Evolutionary conservation across 1,140 invertebrate genomes (phyloP), one percentile per base, ranked within the genome.

Genomic region (Calliphora vicina): DNA sequence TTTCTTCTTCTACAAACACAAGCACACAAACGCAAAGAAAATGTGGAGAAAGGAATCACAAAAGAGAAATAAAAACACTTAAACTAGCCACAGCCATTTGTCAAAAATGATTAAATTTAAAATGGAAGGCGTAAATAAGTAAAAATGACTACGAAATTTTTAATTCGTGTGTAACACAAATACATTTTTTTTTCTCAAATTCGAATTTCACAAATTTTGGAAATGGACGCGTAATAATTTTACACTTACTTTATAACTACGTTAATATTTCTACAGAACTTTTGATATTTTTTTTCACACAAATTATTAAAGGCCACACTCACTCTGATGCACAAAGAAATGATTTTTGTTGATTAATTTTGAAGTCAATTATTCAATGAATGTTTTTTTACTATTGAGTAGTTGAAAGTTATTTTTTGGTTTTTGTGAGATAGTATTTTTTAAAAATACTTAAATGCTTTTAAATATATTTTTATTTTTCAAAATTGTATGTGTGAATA

Each of bases 321-420:
- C 61, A 67, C 61, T 67, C 20, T 25, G n/a, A 67, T 67, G 61
- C 61, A 67, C 61, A 57, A 57, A 67, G 61, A 67, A 67, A 57
- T 17, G 15, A 57, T 25, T 67, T 67, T 25, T 67, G n/a, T 67
- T 25, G n/a, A 25, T 23, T 25, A 67, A 23, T 67, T 20, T 67
- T 23, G 61, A 15, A 17, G 3, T 12, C 15, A 3, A 50, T 50
- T 50, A 50, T 50, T 35, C 35, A 57, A 57, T 57, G 15, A 67
- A 6, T 23, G 1, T 25, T 67, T 67, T 67, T 67, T 67, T 67
- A 15, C 50, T 57, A 57, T 57, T n/a, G 50, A 57, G 50, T n/a
- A 57, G 50, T 57, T 67, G n/a, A 61, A n/a, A 6, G n/a, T 10
- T 67, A 20, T 67, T 67, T 67, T 67, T 67, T 23, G n/a, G 61